Evolutionary conservation across 2,797 vertebrate genomes (phyloP), one percentile per base, ranked within the genome.

Genomic region (Nasua narica): DNA sequence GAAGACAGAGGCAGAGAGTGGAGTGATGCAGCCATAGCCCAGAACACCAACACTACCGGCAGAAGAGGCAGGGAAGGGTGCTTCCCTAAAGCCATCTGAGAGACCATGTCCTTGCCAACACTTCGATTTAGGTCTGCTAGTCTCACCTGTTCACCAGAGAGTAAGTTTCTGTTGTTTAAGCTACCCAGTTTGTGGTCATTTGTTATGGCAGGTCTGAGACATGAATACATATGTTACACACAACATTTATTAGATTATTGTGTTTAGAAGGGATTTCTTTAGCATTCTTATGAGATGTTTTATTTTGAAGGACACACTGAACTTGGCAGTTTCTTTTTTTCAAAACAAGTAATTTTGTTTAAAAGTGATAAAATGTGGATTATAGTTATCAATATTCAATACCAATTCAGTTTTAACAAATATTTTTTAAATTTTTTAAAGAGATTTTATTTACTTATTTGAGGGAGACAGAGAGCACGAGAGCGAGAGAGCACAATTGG

Each of bases 291-390:
- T 15, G 29, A 78, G 77, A 56, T 87, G 32, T 56, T 94, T 93
- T 65, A 65, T 95, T 93, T 92, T 70, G 94, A 90, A 94, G 84
- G 70, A 93, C 2, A 91, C 4, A 40, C 2, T 84, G n/a, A 95
- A 92, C 32, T 50, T 90, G 67, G 23, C n/a, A 92, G 16, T 62
- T 94, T 91, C 48, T 54, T 87, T 92, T 93, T n/a, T n/a, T n/a
- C n/a, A n/a, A n/a, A n/a, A n/a, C n/a, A n/a, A 67, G n/a, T 21
- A 93, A 82, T 74, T 94, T 87, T 48, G 15, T 69, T 97, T 91
- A 90, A 89, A 96, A 92, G 69, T 52, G 15, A 67, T 40, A 87
- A 92, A 65, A 93, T 48, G 37, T 52, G 27, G 40, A 48, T 90
- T 67, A 54, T 21, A 70, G 12, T 74, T 90, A 72, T 40, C 56